Base-by-base conservation (phyloP, 2,888 invertebrate species). In the Brenthis hecate region DNA sequence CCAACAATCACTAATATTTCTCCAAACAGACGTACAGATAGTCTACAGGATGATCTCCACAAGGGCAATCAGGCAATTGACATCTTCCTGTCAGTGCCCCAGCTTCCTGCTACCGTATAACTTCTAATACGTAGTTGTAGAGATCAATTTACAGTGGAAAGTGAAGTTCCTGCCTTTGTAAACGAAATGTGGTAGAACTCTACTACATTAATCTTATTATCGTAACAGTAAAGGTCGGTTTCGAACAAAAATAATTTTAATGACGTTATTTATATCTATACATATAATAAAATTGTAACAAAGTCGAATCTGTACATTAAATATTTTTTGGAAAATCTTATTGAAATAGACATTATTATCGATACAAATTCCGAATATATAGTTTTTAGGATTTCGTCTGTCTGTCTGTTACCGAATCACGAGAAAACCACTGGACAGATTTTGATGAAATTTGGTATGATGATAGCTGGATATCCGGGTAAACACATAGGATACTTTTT, bases 21-120 rank as follows among this genome's bases (percentile, higher is more conserved):
- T n/a, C 28, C 28, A 50, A 28, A 50, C 60, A 48, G n/a, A 50
- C 47, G 28, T 60, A 57, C 66, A 63, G 53, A 58, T 64, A 57
- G 63, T 66, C 72, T 73, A 81, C 86, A 85, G 87, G 87, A 88
- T 86, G 85, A 84, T 85, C 85, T 80, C 66, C 32, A 50, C 72
- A 89, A 91, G 91, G 90, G 88, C 88, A 84, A 82, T 81, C 80
- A 78, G 78, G 78, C 90, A 90, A 91, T 89, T 88, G 88, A 76
- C 77, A 71, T 77, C 88, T 85, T 91, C 91, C 91, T 91, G 91
- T 80, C 81, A 72, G 75, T 77, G 77, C 78, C 88, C 85, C 84
- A 73, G 75, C 78, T 87, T 86, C 88, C 85, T 86, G 80, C 72
- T 69, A 64, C 50, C 57, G 81, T 81, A 70, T 3, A 0, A 11